Evolutionary conservation across 2,888 invertebrate species (phyloP).

Genomic region (Oscheius onirici): DNA sequence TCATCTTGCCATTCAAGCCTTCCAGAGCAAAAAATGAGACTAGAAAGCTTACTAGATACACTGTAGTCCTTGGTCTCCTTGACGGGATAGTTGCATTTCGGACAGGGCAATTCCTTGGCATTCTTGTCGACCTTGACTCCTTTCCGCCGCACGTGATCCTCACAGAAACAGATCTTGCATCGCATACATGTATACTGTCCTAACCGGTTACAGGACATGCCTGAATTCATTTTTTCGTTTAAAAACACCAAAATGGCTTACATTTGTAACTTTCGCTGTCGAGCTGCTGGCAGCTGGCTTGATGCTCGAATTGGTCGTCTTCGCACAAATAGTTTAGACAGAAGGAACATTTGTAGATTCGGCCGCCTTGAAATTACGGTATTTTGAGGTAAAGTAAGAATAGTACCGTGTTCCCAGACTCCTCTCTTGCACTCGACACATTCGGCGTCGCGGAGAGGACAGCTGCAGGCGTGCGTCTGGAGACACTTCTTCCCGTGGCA

Average conservation of each 20-base stretch:
- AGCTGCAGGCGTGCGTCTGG: constrained; percentile 14
- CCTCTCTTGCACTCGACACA: constrained; percentile 32
- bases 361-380: constrained; percentile 11
- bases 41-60: constrained; percentile 29
- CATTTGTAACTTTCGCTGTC: constrained; percentile 32
- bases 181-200: constrained; percentile 32
- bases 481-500: constrained; percentile 32
- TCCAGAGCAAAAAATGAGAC: background rate
- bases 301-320: constrained; percentile 32
- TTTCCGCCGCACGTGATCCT: constrained; percentile 27
- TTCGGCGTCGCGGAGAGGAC: constrained; percentile 26
- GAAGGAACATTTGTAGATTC: constrained; percentile 33
- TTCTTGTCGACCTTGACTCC: constrained; percentile 30
- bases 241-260: constrained; percentile 4
- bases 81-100: constrained; percentile 31
- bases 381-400: background rate
- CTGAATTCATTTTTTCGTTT: background rate
- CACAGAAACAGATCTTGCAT: constrained; percentile 33
- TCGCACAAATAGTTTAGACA: constrained; percentile 28
- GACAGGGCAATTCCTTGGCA: constrained; percentile 26
- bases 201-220: constrained; percentile 26
- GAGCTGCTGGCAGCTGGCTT: constrained; percentile 29
- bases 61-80: constrained; percentile 34
- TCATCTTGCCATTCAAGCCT: too few relatives aligned
- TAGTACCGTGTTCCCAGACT: constrained; percentile 29